Conservation (phyloP, 30 jellyfish, hydroid and myxozoan species). For the Cassiopea andromeda region DNA sequence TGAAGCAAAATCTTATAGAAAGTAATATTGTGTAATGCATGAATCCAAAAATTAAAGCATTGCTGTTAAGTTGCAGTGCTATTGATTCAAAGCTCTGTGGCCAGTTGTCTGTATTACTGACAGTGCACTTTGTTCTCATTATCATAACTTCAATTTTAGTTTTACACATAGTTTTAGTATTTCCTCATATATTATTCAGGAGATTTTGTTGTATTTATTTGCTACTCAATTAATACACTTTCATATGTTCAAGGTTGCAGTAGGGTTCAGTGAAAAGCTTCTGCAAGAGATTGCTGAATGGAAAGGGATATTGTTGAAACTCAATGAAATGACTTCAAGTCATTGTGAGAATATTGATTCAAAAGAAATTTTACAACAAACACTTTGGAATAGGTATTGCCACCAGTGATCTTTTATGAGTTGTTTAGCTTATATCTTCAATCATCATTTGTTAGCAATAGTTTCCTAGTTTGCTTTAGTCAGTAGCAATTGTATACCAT, state of each 20-base stretch:
- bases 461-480: too few relatives aligned
- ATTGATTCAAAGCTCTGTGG: too few relatives aligned
- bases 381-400: constrained; percentile 34
- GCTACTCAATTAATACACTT: background rate
- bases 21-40: background rate
- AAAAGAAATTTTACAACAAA: background rate
- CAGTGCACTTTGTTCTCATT: too few relatives aligned
- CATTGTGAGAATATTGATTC: background rate
- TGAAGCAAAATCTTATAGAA: background rate
- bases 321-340: background rate
- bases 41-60: too few relatives aligned
- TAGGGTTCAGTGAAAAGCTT: constrained; percentile 32
- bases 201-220: background rate
- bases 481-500: too few relatives aligned
- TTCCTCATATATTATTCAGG: background rate
- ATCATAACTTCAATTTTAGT: too few relatives aligned
- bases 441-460: too few relatives aligned
- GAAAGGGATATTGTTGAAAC: constrained; percentile 7
- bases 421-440: background rate
- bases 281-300: constrained; percentile 23
- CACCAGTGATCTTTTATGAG: background rate
- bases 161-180: too few relatives aligned
- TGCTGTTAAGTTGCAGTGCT: too few relatives aligned
- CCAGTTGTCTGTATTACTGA: too few relatives aligned
- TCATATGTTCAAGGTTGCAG: background rate